Percentiles rank a stretch among this genome's conserved stretches.
These are phyloP conservation scores for Calypte anna DNA, from an alignment of 2,113 vertebrate genomes.

Conservation along the genomic window DNA sequence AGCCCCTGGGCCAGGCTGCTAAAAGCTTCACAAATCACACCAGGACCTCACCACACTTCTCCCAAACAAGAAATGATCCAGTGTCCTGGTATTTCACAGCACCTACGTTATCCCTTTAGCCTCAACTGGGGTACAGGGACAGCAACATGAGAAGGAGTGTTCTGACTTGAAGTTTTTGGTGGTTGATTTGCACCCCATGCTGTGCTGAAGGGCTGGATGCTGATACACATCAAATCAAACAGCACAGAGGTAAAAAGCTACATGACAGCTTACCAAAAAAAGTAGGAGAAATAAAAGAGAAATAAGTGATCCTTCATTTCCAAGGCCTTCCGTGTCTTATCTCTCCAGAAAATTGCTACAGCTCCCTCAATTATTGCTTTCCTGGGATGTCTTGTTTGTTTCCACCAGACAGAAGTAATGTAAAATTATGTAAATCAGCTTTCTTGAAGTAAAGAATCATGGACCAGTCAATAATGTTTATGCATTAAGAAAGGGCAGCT, in stretches of 20 bases:
- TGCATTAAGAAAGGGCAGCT: slow-evolving; percentile 95
- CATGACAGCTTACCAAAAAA: neutral
- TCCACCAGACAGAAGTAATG: slow-evolving; percentile 84
- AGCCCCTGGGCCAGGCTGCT: neutral
- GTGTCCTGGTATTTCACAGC: neutral
- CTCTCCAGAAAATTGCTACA: slow-evolving; percentile 65
- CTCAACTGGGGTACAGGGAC: neutral
- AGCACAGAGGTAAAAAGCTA: slow-evolving; percentile 31
- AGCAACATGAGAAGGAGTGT: neutral
- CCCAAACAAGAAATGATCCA: neutral
- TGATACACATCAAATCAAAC: slow-evolving; percentile 27
- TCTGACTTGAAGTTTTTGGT: slow-evolving; percentile 31
- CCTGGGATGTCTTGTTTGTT: slow-evolving; percentile 78
- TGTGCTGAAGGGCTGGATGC: slow-evolving; percentile 40
- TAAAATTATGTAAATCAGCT: slow-evolving; percentile 92
- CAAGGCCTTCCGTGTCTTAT: slow-evolving; percentile 49
- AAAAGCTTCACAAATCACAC: neutral
- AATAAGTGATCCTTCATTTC: slow-evolving; percentile 59
- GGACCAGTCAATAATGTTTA: slow-evolving; percentile 91
- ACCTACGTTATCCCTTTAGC: neutral
- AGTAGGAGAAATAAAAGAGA: slow-evolving; percentile 35
- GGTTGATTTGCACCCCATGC: slow-evolving; percentile 29
- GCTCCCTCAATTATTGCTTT: slow-evolving; percentile 73
- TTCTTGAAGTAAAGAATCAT: slow-evolving; percentile 89
- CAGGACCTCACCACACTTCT: neutral